Evolutionary conservation across 1,140 invertebrate genomes (phyloP), one percentile per base, ranked within the genome.

Genomic region (Pseudomyrmex cubaensis): DNA sequence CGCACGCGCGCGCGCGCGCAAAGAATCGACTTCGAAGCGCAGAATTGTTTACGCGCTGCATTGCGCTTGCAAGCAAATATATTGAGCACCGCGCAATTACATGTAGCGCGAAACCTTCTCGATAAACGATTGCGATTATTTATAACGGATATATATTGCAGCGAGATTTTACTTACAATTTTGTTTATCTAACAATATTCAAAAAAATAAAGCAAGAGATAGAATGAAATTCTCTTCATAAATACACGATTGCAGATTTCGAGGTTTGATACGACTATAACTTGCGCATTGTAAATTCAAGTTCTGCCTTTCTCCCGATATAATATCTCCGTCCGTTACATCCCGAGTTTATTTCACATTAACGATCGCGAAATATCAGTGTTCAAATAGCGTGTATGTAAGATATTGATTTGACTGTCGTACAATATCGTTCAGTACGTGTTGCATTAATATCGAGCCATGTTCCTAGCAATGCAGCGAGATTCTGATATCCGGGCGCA

Each of bases 381-480:
- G 67, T 59, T 80, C 66, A 15, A 76, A 70, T 59, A 80, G 66
- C 44, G 10, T 54, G 61, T 70, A 78, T 54, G 22, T 80, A 70
- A 59, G 54, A 70, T 80, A 80, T 70, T 67, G 66, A 80, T 70
- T 59, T 46, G 20, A 9, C n/a, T 20, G 52, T 35, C 9, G 56
- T 48, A 70, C 20, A 54, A 54, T 69, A 69, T 25, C 50, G 52
- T 59, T 48, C 44, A 44, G 22, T 70, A 70, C 54, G 76, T 25
- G 54, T 59, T 80, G 64, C 44, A 59, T 80, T 80, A 80, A 80
- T 61, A 80, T 80, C 54, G 66, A 70, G n/a, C 54, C 76, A n/a
- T 80, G 66, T 80, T 70, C 56, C 76, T 80, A 80, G 46, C 74
- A 54, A 76, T 56, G 74, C 35, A 76, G 61, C 76, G 25, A 59